Base-by-base conservation (phyloP, 2,888 invertebrate species). In the Drosophila lutescens region DNA sequence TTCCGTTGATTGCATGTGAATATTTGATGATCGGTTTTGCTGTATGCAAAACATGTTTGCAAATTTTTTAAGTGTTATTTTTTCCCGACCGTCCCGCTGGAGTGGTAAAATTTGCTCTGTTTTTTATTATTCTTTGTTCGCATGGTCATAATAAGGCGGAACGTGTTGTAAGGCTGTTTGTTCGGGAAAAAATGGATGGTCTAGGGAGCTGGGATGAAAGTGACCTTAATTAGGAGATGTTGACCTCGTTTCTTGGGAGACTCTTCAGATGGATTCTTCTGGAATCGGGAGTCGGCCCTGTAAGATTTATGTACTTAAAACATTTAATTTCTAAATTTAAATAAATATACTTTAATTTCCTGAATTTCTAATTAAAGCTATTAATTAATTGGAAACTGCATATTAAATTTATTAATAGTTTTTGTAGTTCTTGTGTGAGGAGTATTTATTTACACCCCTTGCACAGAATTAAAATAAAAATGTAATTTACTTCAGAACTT, bases 11-110 rank as follows among this genome's bases (percentile, higher is more conserved):
- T 62, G 58, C 54, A 62, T 79, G 83, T 71, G 83, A 85, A 76
- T 83, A 79, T 85, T 87, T 85, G 72, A 68, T 63, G 70, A 78
- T 87, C 74, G 78, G 80, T 74, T 83, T 81, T 74, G 60, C 72
- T 79, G 69, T 79, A 86, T 86, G 85, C 85, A 87, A 85, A 85
- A 81, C 74, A 83, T 78, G 72, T 78, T 87, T 83, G 78, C 83
- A 73, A 76, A 83, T 80, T 87, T 85, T 82, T 85, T 77, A 80
- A 82, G 78, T 69, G 44, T 65, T 67, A 63, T 57, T 74, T 60
- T 73, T 63, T 65, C 26, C 40, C 13, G 50, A n/a, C 38, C 4
- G 9, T n/a, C 65, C 53, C 38, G 54, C 34, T 49, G 50, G 75
- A 68, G 62, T 71, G 57, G 32, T 6, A 51, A 70, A 49, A 59